A percentile compares a stretch with the other conserved stretches of the same genome.
Evolutionary conservation across 2,113 vertebrate species (phyloP).

Genomic region (Poecile atricapillus): DNA sequence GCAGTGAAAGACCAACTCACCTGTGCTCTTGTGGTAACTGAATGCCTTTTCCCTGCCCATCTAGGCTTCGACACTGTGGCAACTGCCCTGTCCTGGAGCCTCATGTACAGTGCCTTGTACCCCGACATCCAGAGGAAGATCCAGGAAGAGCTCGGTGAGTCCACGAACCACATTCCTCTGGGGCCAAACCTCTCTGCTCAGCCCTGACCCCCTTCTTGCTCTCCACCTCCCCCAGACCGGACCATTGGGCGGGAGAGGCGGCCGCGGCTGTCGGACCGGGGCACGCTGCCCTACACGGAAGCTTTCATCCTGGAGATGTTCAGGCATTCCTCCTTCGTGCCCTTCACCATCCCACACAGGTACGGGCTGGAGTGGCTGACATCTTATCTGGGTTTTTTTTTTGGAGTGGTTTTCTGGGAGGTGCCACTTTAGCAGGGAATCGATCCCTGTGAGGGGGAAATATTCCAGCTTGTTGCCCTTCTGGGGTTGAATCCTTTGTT

Average conservation of each 20-base stretch:
- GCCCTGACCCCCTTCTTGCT: not conserved
- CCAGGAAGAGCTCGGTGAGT: constrained; percentile 85
- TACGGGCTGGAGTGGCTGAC: not conserved
- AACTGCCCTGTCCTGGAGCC: constrained; percentile 86
- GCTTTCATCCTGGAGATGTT: constrained; percentile 91
- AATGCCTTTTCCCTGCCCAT: not conserved
- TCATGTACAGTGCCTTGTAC: constrained; percentile 82
- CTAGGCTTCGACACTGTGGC: constrained; percentile 91
- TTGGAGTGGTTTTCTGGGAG: not conserved
- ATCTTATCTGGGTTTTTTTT: rapidly evolving
- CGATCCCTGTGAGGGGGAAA: not conserved
- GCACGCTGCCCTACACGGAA: constrained; percentile 77
- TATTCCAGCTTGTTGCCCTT: not conserved
- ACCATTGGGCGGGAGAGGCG: constrained; percentile 74
- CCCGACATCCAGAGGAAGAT: constrained; percentile 85
- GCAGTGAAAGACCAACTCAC: rapidly evolving
- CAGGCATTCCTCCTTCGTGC: constrained; percentile 86
- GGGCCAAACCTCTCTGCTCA: not conserved
- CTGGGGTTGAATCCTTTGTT: not conserved
- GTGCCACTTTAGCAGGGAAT: not conserved
- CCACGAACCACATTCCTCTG: rapidly evolving
- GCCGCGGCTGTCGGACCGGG: constrained; percentile 78
- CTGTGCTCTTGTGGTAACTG: not conserved
- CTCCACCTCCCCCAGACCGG: constrained; percentile 64
- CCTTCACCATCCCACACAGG: constrained; percentile 94